Evolutionary conservation across 1,140 invertebrate genomes (phyloP).

Genomic region (Nasonia vitripennis): DNA sequence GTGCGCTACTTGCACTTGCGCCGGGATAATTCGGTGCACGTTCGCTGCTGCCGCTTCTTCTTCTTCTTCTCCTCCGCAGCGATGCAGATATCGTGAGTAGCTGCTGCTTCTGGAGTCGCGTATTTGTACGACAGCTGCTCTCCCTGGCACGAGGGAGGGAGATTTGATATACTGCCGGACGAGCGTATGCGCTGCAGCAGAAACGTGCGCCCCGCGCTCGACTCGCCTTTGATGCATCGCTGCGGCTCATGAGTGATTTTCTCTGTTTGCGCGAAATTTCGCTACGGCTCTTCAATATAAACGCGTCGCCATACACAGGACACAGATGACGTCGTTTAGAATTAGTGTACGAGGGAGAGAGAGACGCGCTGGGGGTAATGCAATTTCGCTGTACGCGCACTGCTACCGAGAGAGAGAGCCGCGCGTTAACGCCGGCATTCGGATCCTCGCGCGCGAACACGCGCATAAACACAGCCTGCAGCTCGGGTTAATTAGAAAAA

Average conservation of each 20-base stretch:
- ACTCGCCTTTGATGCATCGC: constrained; percentile 20
- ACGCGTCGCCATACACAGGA: neutral
- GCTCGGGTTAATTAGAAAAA: constrained; percentile 24
- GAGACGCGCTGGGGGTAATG: neutral
- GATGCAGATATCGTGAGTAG: neutral
- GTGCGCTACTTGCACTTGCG: neutral
- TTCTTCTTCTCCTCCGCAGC: neutral
- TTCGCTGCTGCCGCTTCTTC: neutral
- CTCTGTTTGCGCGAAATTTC: constrained; percentile 14
- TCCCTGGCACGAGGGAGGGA: neutral
- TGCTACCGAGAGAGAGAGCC: constrained; percentile 16
- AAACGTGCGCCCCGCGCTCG: neutral
- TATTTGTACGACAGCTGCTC: constrained; percentile 15
- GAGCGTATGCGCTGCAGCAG: neutral
- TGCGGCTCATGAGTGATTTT: neutral
- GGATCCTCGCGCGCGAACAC: neutral
- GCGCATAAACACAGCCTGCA: neutral
- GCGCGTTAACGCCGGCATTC: neutral
- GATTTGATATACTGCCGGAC: neutral
- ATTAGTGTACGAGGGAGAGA: neutral
- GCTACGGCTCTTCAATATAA: neutral
- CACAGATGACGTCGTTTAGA: neutral
- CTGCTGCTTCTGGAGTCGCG: neutral
- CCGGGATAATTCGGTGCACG: constrained; percentile 44
- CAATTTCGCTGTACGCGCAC: constrained; percentile 19